Conservation (phyloP, 1,140 invertebrate genomes). For the Eupristina koningsbergeri region DNA sequence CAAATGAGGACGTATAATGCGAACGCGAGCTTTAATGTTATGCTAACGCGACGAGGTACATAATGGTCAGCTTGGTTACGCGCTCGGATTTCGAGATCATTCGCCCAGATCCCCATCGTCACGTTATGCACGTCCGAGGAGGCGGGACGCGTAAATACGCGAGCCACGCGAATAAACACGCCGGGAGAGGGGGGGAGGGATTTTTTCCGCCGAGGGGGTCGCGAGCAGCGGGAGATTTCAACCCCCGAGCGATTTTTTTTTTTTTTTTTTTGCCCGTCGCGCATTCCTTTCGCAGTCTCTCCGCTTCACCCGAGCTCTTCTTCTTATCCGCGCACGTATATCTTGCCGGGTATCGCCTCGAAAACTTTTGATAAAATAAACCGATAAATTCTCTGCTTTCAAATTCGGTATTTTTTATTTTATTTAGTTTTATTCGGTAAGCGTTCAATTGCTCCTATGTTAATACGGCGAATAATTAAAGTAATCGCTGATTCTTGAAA, state of each 20-base stretch:
- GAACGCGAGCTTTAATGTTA: conserved; percentile 22
- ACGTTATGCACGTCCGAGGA: background rate
- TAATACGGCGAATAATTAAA: conserved; percentile 2
- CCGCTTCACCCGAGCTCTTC: background rate
- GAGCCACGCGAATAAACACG: conserved; percentile 15
- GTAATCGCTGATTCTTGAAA: background rate
- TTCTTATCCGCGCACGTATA: background rate
- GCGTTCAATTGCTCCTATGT: background rate
- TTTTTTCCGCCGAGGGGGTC: background rate
- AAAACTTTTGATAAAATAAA: background rate
- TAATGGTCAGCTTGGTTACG: conserved; percentile 46
- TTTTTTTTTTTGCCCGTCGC: no score
- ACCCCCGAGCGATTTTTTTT: background rate
- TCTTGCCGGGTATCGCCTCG: background rate
- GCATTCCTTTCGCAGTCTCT: background rate
- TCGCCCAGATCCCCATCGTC: background rate
- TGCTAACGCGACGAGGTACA: conserved; percentile 30
- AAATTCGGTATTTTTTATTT: background rate
- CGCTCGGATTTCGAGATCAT: conserved; percentile 48
- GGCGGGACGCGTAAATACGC: conserved; percentile 10
- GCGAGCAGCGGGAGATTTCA: background rate
- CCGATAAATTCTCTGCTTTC: background rate
- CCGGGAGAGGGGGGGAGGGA: conserved; percentile 6
- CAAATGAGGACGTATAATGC: conserved; percentile 43
- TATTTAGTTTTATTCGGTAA: background rate